Percentiles rank a stretch among this genome's conserved stretches.
phyloP scores from a whole-genome alignment of 2,888 invertebrate species.

The Spialia ferax region DNA sequence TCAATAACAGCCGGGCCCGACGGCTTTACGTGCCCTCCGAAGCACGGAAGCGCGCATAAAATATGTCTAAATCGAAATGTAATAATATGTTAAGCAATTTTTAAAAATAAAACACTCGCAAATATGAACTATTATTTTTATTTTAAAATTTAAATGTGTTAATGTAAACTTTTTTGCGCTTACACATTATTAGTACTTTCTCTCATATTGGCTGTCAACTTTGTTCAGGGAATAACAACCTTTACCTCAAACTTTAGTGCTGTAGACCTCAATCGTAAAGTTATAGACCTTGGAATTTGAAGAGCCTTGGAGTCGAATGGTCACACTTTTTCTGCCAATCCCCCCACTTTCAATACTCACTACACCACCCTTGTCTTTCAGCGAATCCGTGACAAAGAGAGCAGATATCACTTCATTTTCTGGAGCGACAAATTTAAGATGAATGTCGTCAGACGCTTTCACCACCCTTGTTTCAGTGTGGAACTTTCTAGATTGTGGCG shows the following conservation, averaged over 20 bases:
- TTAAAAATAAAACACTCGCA: too few species aligned
- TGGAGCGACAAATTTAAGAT: constrained; percentile 60
- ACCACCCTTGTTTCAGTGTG: constrained; percentile 69
- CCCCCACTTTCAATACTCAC: constrained; percentile 70
- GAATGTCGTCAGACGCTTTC: constrained; percentile 69
- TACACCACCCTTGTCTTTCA: constrained; percentile 70
- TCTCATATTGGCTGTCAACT: constrained; percentile 57
- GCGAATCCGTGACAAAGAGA: constrained; percentile 67
- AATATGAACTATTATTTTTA: too few species aligned
- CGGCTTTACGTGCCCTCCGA: too few species aligned
- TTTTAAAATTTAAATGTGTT: too few species aligned
- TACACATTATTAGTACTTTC: constrained; percentile 56
- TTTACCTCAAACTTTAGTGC: constrained; percentile 55
- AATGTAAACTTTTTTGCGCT: too few species aligned
- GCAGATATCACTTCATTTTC: constrained; percentile 68
- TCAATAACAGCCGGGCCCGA: too few species aligned
- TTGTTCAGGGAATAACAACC: constrained; percentile 52
- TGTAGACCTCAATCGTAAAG: constrained; percentile 72
- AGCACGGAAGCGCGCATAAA: too few species aligned
- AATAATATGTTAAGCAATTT: too few species aligned
- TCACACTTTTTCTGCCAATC: constrained; percentile 67
- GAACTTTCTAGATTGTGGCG: constrained; percentile 58
- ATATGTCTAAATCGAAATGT: too few species aligned
- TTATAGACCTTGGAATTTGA: constrained; percentile 71
- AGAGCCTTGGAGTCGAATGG: constrained; percentile 69